Percentiles rank a stretch among this genome's conserved stretches.
phyloP scores from a whole-genome alignment of 2,113 vertebrate genomes.

The Alethe castanea region DNA sequence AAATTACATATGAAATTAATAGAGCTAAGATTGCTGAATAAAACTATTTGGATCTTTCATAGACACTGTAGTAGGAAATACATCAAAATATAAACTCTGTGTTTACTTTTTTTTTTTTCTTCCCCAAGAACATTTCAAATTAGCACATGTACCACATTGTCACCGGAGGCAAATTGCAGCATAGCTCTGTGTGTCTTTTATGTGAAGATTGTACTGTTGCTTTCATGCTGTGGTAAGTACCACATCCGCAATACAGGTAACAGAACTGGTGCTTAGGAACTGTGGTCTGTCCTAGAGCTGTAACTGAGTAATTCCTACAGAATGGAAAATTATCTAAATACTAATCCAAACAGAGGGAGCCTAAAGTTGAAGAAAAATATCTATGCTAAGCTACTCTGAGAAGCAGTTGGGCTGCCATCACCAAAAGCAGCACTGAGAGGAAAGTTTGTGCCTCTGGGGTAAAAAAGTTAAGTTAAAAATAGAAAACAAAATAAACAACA shows the following conservation, averaged over 20 bases:
- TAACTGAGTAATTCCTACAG: slow-evolving; percentile 59
- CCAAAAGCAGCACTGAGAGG: slow-evolving; percentile 40
- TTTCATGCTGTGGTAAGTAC: slow-evolving; percentile 76
- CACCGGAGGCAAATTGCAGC: slow-evolving; percentile 70
- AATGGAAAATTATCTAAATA: slow-evolving; percentile 11
- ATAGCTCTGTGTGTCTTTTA: slow-evolving; percentile 69
- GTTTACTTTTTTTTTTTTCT: slow-evolving; percentile 40
- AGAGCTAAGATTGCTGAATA: slow-evolving; percentile 55
- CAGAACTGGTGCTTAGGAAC: slow-evolving; percentile 70
- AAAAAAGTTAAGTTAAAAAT: slow-evolving; percentile 51
- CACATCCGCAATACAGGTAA: slow-evolving; percentile 66
- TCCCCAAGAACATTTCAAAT: slow-evolving; percentile 57
- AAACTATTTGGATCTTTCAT: slow-evolving; percentile 60
- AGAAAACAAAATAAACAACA: background rate
- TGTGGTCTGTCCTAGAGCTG: slow-evolving; percentile 25
- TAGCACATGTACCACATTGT: slow-evolving; percentile 50
- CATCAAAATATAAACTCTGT: slow-evolving; percentile 52
- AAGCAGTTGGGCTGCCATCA: slow-evolving; percentile 46
- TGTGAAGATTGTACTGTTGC: slow-evolving; percentile 65
- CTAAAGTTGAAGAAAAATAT: background rate
- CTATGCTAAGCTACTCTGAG: slow-evolving; percentile 45
- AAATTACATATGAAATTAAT: slow-evolving; percentile 66
- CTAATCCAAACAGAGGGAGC: slow-evolving; percentile 18
- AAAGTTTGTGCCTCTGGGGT: slow-evolving; percentile 62
- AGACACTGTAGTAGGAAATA: slow-evolving; percentile 58